These are phyloP conservation scores for Neoarius graeffei DNA, from an alignment of 2,113 vertebrate species.

Conservation along the genomic window DNA sequence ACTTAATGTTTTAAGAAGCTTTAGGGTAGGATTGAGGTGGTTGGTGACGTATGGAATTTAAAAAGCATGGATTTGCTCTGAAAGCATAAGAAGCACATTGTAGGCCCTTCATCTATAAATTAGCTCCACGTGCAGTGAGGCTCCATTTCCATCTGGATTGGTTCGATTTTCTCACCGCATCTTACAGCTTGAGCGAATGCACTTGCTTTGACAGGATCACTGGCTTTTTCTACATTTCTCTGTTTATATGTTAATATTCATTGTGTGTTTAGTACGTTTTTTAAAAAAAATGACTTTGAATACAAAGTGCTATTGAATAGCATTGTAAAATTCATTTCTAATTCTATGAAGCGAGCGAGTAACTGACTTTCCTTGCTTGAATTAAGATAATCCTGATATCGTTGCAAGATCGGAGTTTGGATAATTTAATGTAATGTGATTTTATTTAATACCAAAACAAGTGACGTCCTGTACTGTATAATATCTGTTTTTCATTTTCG, in stretches of 20 bases:
- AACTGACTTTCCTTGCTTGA: slow-evolving; percentile 4
- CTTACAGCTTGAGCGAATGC: not conserved
- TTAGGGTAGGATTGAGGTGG: not conserved
- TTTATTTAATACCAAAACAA: slow-evolving; percentile 40
- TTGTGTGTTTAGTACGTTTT: not conserved
- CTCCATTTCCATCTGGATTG: not conserved
- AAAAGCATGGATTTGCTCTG: slow-evolving; percentile 1
- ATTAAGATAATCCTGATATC: not conserved
- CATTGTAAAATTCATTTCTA: slow-evolving; percentile 14
- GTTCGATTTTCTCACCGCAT: not conserved
- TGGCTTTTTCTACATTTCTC: not conserved
- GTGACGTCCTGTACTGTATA: slow-evolving; percentile 28
- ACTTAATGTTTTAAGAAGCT: slow-evolving; percentile 2
- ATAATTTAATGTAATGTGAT: slow-evolving; percentile 30
- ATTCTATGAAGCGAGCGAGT: not conserved
- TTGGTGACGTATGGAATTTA: not conserved
- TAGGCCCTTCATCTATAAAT: not conserved
- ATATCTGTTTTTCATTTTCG: slow-evolving; percentile 19
- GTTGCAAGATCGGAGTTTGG: slow-evolving; percentile 1
- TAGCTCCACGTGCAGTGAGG: not conserved
- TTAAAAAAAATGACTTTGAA: not conserved
- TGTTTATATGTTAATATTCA: not conserved
- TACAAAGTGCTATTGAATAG: slow-evolving; percentile 44
- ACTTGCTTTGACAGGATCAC: not conserved
- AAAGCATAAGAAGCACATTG: not conserved